Conservation (phyloP, 2,113 vertebrate species). For the Turdus rufiventris region DNA sequence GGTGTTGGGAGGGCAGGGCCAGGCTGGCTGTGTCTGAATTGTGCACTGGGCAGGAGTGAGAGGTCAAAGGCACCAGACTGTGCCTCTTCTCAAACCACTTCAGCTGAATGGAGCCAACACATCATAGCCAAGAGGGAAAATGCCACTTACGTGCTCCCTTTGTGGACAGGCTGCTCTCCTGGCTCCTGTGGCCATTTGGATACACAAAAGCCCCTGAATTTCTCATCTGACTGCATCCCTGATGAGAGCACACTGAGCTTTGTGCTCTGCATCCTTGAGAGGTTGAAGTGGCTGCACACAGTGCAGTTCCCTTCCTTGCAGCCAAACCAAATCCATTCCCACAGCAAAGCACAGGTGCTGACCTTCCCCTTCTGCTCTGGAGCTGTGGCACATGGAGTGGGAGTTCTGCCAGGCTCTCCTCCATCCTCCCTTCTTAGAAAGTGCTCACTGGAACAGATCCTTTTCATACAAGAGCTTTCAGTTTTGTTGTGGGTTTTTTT, state of each 20-base stretch:
- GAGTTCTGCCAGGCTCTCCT: not conserved
- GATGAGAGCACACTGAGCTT: not conserved
- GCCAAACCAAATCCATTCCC: not conserved
- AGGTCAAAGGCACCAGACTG: not conserved
- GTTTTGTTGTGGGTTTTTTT: not conserved
- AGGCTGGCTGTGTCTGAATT: not conserved
- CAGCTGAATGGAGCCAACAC: not conserved
- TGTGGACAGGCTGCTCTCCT: not conserved
- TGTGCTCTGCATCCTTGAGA: not conserved
- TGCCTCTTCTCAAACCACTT: not conserved
- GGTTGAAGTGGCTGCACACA: not conserved
- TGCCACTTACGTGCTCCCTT: not conserved
- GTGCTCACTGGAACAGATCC: not conserved
- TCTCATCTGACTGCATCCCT: not conserved
- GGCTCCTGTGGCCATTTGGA: not conserved
- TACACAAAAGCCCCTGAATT: not conserved
- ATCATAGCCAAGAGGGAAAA: not conserved
- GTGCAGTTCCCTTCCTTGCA: not conserved
- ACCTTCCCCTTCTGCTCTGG: not conserved
- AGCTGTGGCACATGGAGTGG: not conserved
- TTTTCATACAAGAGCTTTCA: not conserved
- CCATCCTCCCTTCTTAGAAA: not conserved
- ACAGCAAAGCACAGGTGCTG: not conserved
- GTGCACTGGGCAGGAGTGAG: accelerated
- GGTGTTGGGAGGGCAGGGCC: not conserved